Base-by-base conservation (phyloP, 2,888 invertebrate species). In the Sepiola atlantica region DNA sequence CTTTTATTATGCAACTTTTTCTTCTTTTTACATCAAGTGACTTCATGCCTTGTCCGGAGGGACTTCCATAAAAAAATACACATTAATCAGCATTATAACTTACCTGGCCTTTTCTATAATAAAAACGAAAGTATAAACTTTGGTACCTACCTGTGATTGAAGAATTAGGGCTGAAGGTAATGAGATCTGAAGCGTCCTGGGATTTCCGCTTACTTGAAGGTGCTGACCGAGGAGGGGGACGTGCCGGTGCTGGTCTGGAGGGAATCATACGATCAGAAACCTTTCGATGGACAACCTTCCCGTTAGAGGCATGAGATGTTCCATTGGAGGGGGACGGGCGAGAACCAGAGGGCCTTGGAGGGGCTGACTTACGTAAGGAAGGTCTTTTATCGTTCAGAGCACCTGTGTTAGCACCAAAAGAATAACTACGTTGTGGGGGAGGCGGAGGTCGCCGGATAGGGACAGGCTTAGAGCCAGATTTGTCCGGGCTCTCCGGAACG, bases 331-430 rank as follows among this genome's bases (percentile, higher is more conserved):
- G 55, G 61, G 57, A 93, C 45, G 96, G 94, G 14, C 96, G 96
- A 2, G 97, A 96, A 12, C 96, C 96, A 1, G 95, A 95, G 4
- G 97, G 96, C 92, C 97, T 95, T 12, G 96, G 96, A 24, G 96
- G 97, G 21, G 97, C 96, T 16, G 96, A 95, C 94, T 96, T 96
- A 92, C 95, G 95, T 45, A 95, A 57, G n/a, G 96, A 95, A 57
- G 95, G 94, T 92, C 93, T 95, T 77, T 77, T 77, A 21, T 95
- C 93, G 18, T 94, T 93, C 94, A 96, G 95, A 18, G 95, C 94
- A 92, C 35, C 91, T 45, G 94, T 94, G 55, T 94, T 94, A 35
- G 93, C 95, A 92, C 93, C 90, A 93, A 94, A 93, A n/a, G 45
- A 77, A n/a, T 57, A 91, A 54, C 91, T 91, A n/a, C 95, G 95